phyloP scores from a whole-genome alignment of 2,797 vertebrate species.

The Sparus aurata region DNA sequence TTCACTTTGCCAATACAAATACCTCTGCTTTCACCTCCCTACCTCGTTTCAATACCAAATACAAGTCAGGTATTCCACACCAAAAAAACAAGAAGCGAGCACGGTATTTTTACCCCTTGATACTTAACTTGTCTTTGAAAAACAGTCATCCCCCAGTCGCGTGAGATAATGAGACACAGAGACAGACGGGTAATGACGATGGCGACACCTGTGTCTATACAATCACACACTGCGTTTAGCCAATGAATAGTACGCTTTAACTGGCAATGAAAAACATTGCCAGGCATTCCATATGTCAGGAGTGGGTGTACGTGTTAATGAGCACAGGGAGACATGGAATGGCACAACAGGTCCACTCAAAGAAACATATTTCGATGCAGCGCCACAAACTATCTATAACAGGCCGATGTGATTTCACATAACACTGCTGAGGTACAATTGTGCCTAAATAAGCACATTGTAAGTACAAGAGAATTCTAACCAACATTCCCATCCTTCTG shows the following conservation, averaged over 20 bases:
- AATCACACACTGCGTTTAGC: constrained; percentile 58
- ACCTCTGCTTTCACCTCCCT: neutral
- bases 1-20: neutral
- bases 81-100: neutral
- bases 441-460: constrained; percentile 25
- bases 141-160: constrained; percentile 30
- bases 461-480: constrained; percentile 23
- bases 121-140: constrained; percentile 61
- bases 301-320: constrained; percentile 59
- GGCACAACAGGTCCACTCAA: constrained; percentile 49
- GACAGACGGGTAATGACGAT: constrained; percentile 54
- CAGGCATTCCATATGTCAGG: constrained; percentile 54
- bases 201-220: constrained; percentile 65
- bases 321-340: constrained; percentile 45
- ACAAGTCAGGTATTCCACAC: constrained; percentile 27
- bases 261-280: constrained; percentile 42
- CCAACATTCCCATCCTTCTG: constrained; percentile 32
- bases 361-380: neutral
- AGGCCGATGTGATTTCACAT: constrained; percentile 5
- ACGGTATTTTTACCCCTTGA: constrained; percentile 46
- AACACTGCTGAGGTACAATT: neutral
- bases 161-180: constrained; percentile 57
- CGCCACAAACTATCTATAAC: neutral
- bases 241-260: constrained; percentile 45
- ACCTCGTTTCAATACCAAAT: constrained; percentile 42